Evolutionary conservation across 2,888 invertebrate species (phyloP).

Genomic region (Rambutsinella grinnellia): DNA sequence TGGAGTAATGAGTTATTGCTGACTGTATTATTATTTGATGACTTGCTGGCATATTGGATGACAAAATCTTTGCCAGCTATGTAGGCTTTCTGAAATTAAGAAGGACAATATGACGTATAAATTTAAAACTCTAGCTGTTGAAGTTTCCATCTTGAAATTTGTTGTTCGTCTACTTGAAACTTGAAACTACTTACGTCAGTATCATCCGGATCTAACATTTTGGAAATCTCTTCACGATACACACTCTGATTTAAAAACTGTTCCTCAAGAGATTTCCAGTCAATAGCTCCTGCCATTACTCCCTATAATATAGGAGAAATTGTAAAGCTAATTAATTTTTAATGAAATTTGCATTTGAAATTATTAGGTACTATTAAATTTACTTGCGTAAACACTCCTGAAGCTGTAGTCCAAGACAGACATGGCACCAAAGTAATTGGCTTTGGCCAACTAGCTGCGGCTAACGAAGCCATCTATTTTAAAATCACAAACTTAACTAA

Average conservation of each 20-base stretch:
- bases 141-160: background rate
- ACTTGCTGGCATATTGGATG: slow-evolving; percentile 28
- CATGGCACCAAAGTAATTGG: slow-evolving; percentile 95
- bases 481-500: slow-evolving; percentile 52
- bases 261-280: slow-evolving; percentile 90
- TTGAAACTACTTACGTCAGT: slow-evolving; percentile 19
- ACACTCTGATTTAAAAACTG: slow-evolving; percentile 87
- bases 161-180: background rate
- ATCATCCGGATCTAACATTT: slow-evolving; percentile 75
- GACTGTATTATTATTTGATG: background rate
- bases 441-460: slow-evolving; percentile 95
- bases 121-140: background rate
- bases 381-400: slow-evolving; percentile 94
- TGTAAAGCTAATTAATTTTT: too few species aligned
- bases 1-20: slow-evolving; percentile 27
- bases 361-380: slow-evolving; percentile 53
- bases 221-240: slow-evolving; percentile 86
- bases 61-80: slow-evolving; percentile 55
- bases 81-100: slow-evolving; percentile 55
- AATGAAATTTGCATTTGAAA: too few species aligned
- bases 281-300: slow-evolving; percentile 94
- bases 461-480: slow-evolving; percentile 94
- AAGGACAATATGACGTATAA: too few species aligned
- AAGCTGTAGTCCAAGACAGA: slow-evolving; percentile 97
- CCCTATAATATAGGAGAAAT: slow-evolving; percentile 84